Conservation (phyloP, 2,113 vertebrate species). For the Paradisaea rubra region DNA sequence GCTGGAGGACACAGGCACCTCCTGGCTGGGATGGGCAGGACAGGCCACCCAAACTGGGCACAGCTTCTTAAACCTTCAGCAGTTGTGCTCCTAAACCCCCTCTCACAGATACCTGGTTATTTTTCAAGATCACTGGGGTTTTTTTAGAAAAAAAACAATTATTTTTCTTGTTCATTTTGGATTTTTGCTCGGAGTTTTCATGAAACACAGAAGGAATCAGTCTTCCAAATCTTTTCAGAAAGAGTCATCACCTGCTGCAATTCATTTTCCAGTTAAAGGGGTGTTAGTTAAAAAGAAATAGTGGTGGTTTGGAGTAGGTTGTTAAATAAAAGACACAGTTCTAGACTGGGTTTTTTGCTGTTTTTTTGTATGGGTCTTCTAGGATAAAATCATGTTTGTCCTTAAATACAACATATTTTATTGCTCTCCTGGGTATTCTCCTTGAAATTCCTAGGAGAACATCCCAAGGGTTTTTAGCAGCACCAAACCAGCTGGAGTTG, state of each 20-base stretch:
- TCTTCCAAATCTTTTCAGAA: background rate
- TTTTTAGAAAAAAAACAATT: background rate
- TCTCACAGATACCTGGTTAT: background rate
- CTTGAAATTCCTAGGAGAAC: background rate
- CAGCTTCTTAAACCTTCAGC: background rate
- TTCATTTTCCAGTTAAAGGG: background rate
- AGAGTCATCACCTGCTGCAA: background rate
- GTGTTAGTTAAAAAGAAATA: background rate
- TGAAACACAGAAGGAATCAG: background rate
- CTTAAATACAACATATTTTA: background rate
- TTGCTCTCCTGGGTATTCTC: background rate
- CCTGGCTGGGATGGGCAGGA: background rate
- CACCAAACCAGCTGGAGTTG: background rate
- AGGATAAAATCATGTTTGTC: background rate
- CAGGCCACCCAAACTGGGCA: background rate
- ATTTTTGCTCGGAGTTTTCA: background rate
- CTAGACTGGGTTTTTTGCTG: background rate
- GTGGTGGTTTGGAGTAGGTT: background rate
- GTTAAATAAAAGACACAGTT: background rate
- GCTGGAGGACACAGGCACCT: background rate
- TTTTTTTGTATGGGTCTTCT: accelerated
- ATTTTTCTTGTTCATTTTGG: background rate
- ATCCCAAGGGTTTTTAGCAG: background rate
- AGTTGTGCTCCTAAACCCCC: background rate
- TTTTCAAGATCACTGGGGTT: background rate